A percentile compares a stretch with the other conserved stretches of the same genome.
These are phyloP conservation scores for Emesis russula DNA, from an alignment of 2,888 invertebrate genomes.

Conservation along the genomic window DNA sequence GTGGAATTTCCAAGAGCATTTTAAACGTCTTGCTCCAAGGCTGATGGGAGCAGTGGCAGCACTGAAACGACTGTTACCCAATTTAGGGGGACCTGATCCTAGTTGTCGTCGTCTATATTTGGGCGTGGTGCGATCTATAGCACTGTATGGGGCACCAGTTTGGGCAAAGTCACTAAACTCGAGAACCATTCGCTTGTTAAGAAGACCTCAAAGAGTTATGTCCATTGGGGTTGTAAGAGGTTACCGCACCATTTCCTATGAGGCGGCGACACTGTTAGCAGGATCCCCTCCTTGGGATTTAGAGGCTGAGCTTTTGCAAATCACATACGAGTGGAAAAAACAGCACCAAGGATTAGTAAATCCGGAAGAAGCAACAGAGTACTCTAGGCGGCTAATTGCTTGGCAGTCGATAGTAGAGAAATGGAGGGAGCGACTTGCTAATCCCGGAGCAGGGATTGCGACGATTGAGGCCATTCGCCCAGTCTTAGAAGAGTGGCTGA, in stretches of 20 bases:
- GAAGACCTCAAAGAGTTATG: not conserved
- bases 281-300: not conserved
- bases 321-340: too few species aligned
- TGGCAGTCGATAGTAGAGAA: too few species aligned
- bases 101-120: not conserved
- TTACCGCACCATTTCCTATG: not conserved
- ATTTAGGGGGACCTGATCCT: not conserved
- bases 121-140: not conserved
- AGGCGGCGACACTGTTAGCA: not conserved
- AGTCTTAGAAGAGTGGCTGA: too few species aligned
- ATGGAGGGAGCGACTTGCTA: too few species aligned
- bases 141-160: constrained; percentile 5
- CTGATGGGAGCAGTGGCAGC: not conserved
- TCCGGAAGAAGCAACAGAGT: too few species aligned
- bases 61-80: not conserved
- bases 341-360: too few species aligned
- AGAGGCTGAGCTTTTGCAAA: not conserved
- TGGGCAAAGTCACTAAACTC: not conserved
- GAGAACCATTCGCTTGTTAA: too few species aligned
- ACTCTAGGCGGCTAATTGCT: too few species aligned
- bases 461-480: too few species aligned
- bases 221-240: not conserved
- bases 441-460: too few species aligned
- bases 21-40: not conserved
- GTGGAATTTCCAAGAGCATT: not conserved